Conservation (phyloP, 2,113 vertebrate genomes). For the Tyto alba region DNA sequence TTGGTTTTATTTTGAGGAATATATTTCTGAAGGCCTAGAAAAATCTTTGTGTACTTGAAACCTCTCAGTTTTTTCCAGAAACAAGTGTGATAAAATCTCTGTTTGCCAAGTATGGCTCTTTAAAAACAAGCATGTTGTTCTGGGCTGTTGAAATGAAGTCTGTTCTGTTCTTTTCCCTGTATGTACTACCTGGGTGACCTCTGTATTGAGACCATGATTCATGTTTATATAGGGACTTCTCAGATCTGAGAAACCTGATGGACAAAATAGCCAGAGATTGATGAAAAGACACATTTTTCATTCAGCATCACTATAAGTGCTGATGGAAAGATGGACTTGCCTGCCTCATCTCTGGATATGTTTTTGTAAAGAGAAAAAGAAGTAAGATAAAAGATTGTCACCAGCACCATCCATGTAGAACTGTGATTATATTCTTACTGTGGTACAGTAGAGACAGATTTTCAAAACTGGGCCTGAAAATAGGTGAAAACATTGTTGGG, state of each 20-base stretch:
- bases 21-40: not conserved
- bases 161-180: not conserved
- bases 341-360: not conserved
- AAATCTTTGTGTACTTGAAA: not conserved
- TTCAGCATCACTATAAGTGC: not conserved
- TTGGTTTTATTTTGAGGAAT: not conserved
- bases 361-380: not conserved
- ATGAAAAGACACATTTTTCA: not conserved
- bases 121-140: not conserved
- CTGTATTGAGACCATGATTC: not conserved
- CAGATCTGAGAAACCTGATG: not conserved
- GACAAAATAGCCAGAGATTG: not conserved
- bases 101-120: not conserved
- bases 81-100: not conserved
- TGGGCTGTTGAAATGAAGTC: not conserved
- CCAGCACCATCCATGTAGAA: not conserved
- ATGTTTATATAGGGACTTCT: not conserved
- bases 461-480: not conserved
- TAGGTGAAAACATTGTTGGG: not conserved
- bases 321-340: not conserved
- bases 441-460: not conserved
- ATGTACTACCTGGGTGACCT: not conserved
- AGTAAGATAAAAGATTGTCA: not conserved
- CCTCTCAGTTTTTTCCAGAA: not conserved
- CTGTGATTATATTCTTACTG: not conserved